These are phyloP conservation scores for Synergus japonicus DNA, from an alignment of 2,888 invertebrate genomes.

Conservation along the genomic window DNA sequence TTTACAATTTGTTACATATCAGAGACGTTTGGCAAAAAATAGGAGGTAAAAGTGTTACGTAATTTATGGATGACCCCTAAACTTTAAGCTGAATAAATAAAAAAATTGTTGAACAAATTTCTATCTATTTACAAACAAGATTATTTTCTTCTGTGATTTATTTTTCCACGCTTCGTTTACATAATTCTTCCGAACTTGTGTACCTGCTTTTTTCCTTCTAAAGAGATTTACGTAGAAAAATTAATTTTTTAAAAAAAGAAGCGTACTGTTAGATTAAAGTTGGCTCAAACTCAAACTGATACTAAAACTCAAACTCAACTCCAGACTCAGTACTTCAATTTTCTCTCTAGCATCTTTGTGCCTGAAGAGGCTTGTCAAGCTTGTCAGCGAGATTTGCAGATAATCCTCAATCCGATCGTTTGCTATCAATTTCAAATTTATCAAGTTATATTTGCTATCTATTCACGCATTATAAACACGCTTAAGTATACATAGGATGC, in stretches of 20 bases:
- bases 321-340: conserved; percentile 22
- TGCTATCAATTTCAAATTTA: neutral
- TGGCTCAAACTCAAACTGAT: neutral
- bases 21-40: too few relatives aligned
- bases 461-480: conserved; percentile 13
- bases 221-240: conserved; percentile 13
- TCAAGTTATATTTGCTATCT: too few relatives aligned
- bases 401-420: conserved; percentile 30
- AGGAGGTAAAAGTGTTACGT: too few relatives aligned
- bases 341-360: conserved; percentile 5
- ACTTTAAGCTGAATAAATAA: too few relatives aligned
- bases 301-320: conserved; percentile 9
- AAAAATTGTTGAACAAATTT: neutral
- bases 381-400: conserved; percentile 35
- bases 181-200: neutral
- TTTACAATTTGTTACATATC: too few relatives aligned
- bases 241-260: conserved; percentile 1
- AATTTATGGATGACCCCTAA: too few relatives aligned
- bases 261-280: conserved; percentile 21
- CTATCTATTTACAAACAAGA: neutral
- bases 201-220: neutral
- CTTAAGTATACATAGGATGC: neutral
- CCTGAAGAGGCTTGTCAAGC: conserved; percentile 34
- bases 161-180: neutral
- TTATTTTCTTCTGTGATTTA: neutral